Evolutionary conservation across 1,140 invertebrate genomes (phyloP), one percentile per base, ranked within the genome.

Genomic region (Heliconius hewitsoni): DNA sequence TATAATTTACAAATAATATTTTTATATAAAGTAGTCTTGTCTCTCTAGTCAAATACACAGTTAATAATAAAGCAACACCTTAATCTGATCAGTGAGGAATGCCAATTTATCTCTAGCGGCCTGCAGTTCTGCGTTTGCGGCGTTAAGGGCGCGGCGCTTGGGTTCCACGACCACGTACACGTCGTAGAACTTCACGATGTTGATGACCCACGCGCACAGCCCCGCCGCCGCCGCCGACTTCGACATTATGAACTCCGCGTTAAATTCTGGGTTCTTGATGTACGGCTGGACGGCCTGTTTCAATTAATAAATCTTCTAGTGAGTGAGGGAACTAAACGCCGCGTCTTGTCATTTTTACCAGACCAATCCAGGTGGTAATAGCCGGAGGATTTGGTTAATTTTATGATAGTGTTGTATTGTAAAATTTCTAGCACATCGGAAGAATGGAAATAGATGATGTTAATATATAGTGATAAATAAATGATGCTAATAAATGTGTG

Each of bases 111-210:
- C 96, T 86, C 97, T 95, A 0, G 98, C 98, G 57, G 96, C 96
- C 81, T 96, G 96, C 42, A 99, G 91, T 86, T 98, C 98, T 2
- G 96, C 96, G 89, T 98, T 98, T 4, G 98, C 98, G 83, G 97
- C 96, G 23, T 96, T 96, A 4, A 99, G 95, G 50, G 97, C 97
- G 71, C 96, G 94, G 90, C 98, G 95, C 87, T 99, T 98, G 16
- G 98, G 98, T 90, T 98, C 98, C 0, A 99, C 98, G 46, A 98
- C 97, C 79, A 98, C 97, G 89, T 97, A 99, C 23, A 99, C 98
- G 66, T 98, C 97, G 93, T 98, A 98, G 94, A 98, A 99, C 71
- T 96, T 97, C 86, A 98, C 96, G 82, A 99, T 98, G 91, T 99
- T 99, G 76, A 98, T 97, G 0, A 98, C 98, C 98, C 98, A 99